phyloP scores from a whole-genome alignment of 2,888 invertebrate species.

The Deilephila elpenor region DNA sequence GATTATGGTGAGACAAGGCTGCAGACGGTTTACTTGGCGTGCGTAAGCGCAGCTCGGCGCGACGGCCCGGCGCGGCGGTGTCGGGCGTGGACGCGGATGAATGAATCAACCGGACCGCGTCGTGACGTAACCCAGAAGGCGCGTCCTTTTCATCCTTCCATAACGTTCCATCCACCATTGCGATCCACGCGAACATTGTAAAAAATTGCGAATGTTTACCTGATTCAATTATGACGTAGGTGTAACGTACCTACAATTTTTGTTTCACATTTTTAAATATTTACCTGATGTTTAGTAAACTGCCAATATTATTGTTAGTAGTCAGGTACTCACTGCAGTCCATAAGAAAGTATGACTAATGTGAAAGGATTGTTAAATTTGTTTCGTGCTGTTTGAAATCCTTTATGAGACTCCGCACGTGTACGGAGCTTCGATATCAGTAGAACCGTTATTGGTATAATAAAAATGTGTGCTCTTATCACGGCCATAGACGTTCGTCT shows the following conservation, averaged over 20 bases:
- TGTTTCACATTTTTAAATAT: background rate
- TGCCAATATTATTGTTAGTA: background rate
- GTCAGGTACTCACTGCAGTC: background rate
- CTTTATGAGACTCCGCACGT: background rate
- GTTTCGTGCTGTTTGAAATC: background rate
- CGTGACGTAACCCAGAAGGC: slow-evolving; percentile 73
- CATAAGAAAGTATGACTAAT: background rate
- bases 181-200: slow-evolving; percentile 33
- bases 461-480: slow-evolving; percentile 16
- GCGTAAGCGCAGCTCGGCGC: slow-evolving; percentile 62
- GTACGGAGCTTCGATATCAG: background rate
- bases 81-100: slow-evolving; percentile 55
- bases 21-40: slow-evolving; percentile 61
- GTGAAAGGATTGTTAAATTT: background rate
- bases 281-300: background rate
- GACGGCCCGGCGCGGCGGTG: slow-evolving; percentile 35
- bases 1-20: slow-evolving; percentile 61
- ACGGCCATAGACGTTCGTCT: background rate
- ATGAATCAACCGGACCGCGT: slow-evolving; percentile 64
- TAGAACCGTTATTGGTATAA: slow-evolving; percentile 1
- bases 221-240: background rate
- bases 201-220: background rate
- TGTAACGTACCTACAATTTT: background rate
- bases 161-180: slow-evolving; percentile 44
- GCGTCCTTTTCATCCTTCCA: slow-evolving; percentile 53